These are phyloP conservation scores for Amphipyra berbera DNA, from an alignment of 2,888 invertebrate species.

Conservation along the genomic window DNA sequence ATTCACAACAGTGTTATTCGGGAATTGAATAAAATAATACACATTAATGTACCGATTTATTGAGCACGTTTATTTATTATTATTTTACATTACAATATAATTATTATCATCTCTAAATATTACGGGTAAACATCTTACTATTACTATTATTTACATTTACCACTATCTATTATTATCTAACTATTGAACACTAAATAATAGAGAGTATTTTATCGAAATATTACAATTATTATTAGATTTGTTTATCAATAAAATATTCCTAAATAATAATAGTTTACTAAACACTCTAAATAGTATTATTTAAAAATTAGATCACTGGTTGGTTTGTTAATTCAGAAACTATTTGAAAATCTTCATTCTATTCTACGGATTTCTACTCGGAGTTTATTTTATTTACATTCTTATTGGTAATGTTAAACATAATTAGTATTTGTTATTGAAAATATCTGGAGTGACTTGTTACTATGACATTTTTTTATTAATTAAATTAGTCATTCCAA, in stretches of 20 bases:
- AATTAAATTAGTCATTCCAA: no score
- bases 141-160: slow-evolving; percentile 58
- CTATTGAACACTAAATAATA: slow-evolving; percentile 67
- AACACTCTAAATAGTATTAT: slow-evolving; percentile 14
- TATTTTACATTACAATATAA: slow-evolving; percentile 56
- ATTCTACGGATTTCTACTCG: slow-evolving; percentile 1
- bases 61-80: slow-evolving; percentile 70
- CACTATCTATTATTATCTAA: slow-evolving; percentile 53
- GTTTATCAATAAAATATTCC: slow-evolving; percentile 18
- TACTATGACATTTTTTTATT: no score
- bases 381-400: slow-evolving; percentile 27
- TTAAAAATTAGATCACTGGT: slow-evolving; percentile 24
- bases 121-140: slow-evolving; percentile 66
- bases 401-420: background rate
- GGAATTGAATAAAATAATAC: slow-evolving; percentile 25
- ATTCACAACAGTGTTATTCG: background rate
- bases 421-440: background rate
- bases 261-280: slow-evolving; percentile 29
- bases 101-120: slow-evolving; percentile 59
- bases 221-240: slow-evolving; percentile 34
- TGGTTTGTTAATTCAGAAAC: background rate
- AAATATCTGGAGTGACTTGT: background rate
- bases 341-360: slow-evolving; percentile 8
- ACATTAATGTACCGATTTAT: slow-evolving; percentile 55
- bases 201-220: slow-evolving; percentile 50